A percentile compares a stretch with the other conserved stretches of the same genome.
Conservation (phyloP, 2,113 vertebrate genomes). For the Carassius gibelio region DNA sequence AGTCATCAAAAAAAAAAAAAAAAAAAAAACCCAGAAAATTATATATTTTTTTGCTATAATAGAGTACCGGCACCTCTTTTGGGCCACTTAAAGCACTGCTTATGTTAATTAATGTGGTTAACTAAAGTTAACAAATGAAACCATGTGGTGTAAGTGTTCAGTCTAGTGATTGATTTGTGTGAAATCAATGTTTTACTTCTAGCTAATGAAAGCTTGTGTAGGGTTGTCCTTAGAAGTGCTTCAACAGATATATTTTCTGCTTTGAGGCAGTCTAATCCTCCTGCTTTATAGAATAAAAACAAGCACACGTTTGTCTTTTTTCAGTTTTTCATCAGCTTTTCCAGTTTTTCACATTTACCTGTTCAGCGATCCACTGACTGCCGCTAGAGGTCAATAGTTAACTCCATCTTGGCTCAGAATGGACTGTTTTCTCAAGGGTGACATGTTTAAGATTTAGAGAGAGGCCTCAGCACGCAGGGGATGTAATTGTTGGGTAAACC, state of each 20-base stretch:
- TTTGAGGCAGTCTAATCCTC: background rate
- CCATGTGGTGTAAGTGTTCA: background rate
- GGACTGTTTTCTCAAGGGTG: conserved; percentile 7
- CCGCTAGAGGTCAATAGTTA: conserved; percentile 32
- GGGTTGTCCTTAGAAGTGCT: background rate
- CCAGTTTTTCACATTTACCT: background rate
- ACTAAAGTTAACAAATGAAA: background rate
- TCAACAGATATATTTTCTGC: background rate
- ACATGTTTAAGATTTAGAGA: conserved; percentile 30
- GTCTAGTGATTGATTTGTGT: background rate
- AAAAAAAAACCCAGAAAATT: too few relatives aligned
- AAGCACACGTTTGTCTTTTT: background rate
- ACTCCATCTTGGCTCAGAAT: conserved; percentile 11
- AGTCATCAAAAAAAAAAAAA: too few relatives aligned
- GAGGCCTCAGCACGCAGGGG: background rate
- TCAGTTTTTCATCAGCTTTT: background rate
- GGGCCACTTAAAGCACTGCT: too few relatives aligned
- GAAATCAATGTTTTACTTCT: background rate
- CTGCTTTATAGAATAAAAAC: background rate
- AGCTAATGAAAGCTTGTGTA: background rate
- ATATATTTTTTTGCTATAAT: too few relatives aligned
- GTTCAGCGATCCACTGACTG: background rate
- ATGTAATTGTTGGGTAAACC: conserved; percentile 4
- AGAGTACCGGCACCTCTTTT: too few relatives aligned
- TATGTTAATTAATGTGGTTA: background rate